phyloP scores from a whole-genome alignment of 2,113 vertebrate species.

The Prolemur simus region DNA sequence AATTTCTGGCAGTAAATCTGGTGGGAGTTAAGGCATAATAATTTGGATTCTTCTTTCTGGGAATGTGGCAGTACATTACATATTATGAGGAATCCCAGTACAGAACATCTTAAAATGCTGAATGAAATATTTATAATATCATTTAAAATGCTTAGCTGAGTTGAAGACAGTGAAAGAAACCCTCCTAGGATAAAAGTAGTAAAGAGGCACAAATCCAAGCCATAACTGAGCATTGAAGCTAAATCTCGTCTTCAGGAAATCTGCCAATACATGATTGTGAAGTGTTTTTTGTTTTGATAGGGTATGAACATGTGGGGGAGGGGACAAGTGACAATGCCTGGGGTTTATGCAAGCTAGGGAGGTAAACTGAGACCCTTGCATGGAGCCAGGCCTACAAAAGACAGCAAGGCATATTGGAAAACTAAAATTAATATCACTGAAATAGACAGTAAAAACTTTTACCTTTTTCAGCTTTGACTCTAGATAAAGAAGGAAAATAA shows the following conservation, averaged over 20 bases:
- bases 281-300: neutral
- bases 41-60: neutral
- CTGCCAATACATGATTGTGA: neutral
- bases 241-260: conserved; percentile 9
- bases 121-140: neutral
- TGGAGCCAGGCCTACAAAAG: neutral
- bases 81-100: neutral
- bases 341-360: neutral
- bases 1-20: neutral
- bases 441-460: too few relatives aligned
- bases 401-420: neutral
- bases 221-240: neutral
- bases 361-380: neutral
- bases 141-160: conserved; percentile 29
- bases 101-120: neutral
- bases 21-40: neutral
- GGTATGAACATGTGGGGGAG: neutral
- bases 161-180: neutral
- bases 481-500: neutral
- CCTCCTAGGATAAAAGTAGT: neutral
- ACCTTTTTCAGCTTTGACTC: too few relatives aligned
- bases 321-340: neutral
- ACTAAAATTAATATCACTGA: too few relatives aligned
- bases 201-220: neutral
- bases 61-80: neutral